Percentiles rank a stretch among this genome's conserved stretches.
These are phyloP conservation scores for Anoncus sp. DNA, from an alignment of 2,888 invertebrate species.

Conservation along the genomic window DNA sequence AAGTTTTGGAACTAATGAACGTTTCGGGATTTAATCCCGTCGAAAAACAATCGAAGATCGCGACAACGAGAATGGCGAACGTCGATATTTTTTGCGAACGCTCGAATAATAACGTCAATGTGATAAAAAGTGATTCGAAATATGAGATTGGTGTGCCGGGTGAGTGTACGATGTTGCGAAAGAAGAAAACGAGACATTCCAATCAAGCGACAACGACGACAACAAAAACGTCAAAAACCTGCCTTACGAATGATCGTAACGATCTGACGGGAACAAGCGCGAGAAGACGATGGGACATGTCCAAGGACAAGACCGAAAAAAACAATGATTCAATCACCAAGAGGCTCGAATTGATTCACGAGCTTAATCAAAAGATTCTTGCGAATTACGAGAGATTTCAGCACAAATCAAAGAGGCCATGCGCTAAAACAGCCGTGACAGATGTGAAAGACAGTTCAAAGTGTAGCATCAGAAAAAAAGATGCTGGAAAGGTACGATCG, in stretches of 20 bases:
- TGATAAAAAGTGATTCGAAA: constrained; percentile 75
- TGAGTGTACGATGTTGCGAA: constrained; percentile 67
- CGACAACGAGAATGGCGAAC: constrained; percentile 20
- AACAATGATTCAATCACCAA: constrained; percentile 79
- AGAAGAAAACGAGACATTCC: constrained; percentile 58
- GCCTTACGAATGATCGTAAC: constrained; percentile 44
- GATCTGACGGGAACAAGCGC: constrained; percentile 66
- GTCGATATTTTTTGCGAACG: constrained; percentile 55
- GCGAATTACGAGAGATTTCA: constrained; percentile 79
- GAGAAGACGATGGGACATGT: constrained; percentile 71
- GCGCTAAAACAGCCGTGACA: constrained; percentile 24
- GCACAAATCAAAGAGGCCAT: constrained; percentile 73
- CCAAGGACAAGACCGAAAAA: constrained; percentile 75
- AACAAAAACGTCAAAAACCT: constrained; percentile 36
- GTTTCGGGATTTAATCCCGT: constrained; percentile 73
- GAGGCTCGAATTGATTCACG: constrained; percentile 78
- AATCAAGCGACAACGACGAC: constrained; percentile 26
- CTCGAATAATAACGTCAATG: constrained; percentile 61
- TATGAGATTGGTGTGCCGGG: constrained; percentile 74
- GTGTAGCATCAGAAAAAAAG: constrained; percentile 27
- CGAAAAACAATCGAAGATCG: constrained; percentile 54
- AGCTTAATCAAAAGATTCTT: constrained; percentile 80
- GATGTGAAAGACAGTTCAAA: constrained; percentile 28
- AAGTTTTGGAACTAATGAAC: constrained; percentile 73
- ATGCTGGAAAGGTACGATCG: constrained; percentile 31